Evolutionary conservation across 2,113 vertebrate species (phyloP), one percentile per base, ranked within the genome.

Genomic region (Bufo gargarizans): DNA sequence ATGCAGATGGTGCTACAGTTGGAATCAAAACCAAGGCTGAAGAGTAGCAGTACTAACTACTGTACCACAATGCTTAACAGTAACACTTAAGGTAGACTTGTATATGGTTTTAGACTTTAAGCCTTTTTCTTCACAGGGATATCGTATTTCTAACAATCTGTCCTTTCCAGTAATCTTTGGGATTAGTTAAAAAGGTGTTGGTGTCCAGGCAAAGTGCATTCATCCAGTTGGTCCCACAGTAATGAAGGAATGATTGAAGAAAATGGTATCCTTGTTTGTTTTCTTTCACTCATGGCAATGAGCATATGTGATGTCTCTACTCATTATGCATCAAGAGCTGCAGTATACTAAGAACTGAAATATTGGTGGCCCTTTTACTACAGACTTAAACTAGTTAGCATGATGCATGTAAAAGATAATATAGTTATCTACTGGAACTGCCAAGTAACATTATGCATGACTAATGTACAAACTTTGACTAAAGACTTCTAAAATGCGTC

Each of bases 101-200:
- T 4, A 19, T 43, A 61, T 16, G 63, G 33, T 61, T 82, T 61
- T 63, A 61, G 43, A 45, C 8, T 59, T 33, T 6, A 13, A 10
- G 0, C 2, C 63, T 63, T 82, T 81, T 82, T 82, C 45, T 82
- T 63, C 80, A 58, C 80, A 82, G 80, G 80, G 80, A 59, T 82
- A 82, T 82, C 58, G 16, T 12, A 49, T 82, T 65, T 82, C 58
- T 43, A 11, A 45, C 79, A 81, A 81, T 81, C 79, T 82, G 80
- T 49, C 16, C 80, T 63, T 82, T 82, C 45, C 45, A 65, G 19
- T 65, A 59, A 63, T 8, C 17, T 65, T 65, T 43, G 16, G 59
- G 80, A 65, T 45, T 82, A 65, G 59, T 47, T 82, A 43, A 65
- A 49, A 81, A 82, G 80, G 43, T 63, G 33, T 59, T 17, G 65